Conservation (phyloP, 2,113 vertebrate species). For the Machaerirhynchus nigripectus region DNA sequence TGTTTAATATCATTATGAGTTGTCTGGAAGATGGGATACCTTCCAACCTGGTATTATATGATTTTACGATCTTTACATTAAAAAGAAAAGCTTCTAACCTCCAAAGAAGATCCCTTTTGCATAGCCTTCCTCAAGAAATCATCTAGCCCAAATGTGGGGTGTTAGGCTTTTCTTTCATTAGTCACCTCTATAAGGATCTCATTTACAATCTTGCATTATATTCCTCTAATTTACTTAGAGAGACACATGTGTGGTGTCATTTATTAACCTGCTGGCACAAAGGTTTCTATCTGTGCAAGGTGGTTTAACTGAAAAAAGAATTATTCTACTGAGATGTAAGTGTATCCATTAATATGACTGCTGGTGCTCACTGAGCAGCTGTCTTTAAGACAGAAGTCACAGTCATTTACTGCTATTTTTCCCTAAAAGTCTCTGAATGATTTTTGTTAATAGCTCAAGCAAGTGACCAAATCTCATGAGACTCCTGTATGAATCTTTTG, state of each 20-base stretch:
- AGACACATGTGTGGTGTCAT: neutral
- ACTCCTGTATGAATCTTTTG: neutral
- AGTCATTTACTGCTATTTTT: neutral
- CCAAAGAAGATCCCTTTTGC: neutral
- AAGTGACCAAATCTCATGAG: conserved; percentile 7
- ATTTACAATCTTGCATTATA: neutral
- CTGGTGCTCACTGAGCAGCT: neutral
- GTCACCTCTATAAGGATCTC: neutral
- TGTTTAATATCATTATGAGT: neutral
- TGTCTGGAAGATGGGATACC: neutral
- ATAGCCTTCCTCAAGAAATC: neutral
- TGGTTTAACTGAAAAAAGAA: neutral
- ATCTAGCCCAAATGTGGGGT: neutral
- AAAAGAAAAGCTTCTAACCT: neutral
- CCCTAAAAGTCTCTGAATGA: neutral
- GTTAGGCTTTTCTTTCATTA: neutral
- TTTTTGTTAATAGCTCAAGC: neutral
- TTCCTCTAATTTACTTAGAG: neutral
- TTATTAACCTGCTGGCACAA: neutral
- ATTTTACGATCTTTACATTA: neutral
- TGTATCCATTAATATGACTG: neutral
- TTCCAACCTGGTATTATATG: neutral
- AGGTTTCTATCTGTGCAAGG: neutral
- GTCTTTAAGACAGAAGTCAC: neutral
- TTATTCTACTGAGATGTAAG: neutral